Evolutionary conservation across 1,140 invertebrate species (phyloP), one percentile per base, ranked within the genome.

Genomic region (Ylistrum balloti): DNA sequence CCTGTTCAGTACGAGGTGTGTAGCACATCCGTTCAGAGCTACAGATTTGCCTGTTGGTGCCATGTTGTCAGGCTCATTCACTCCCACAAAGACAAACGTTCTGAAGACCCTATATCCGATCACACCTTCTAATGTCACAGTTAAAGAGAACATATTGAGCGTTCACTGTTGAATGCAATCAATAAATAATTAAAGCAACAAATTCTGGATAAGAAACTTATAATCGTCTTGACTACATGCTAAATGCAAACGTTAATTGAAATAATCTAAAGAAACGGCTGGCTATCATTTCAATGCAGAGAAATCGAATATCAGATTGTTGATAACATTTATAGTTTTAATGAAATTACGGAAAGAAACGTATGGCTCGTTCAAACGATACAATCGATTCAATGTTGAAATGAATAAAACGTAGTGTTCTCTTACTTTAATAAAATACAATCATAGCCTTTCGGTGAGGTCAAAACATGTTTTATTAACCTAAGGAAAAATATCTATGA

Each of bases 81-180:
- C 28, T 74, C 22, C 56, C 15, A 74, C 56, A 74, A 74, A 74
- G 56, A 74, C 56, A 74, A 74, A 74, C 56, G 22, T 74, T 74
- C 56, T 74, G 56, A n/a, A 74, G 56, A 45, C 41, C n/a, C n/a
- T 45, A 45, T 28, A n/a, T 28, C 56, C 17, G 56, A 74, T 74
- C 56, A 74, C n/a, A 28, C 56, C 7, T 28, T 28, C 56, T n/a
- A 28, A 74, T 74, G 28, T 28, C 56, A 74, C n/a, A n/a, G 56
- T 28, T 74, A 74, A n/a, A 28, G 56, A 74, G n/a, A 9, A 17
- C 56, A 28, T 74, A 74, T 22, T 20, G n/a, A 74, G 56, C 15
- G 9, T 74, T 74, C 56, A 28, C 56, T 74, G 56, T 74, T 28
- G 56, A 20, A 20, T 74, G 56, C 28, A 74, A 74, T 74, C 56